phyloP scores from a whole-genome alignment of 2,888 invertebrate genomes.

The Alentia gelatinosa region DNA sequence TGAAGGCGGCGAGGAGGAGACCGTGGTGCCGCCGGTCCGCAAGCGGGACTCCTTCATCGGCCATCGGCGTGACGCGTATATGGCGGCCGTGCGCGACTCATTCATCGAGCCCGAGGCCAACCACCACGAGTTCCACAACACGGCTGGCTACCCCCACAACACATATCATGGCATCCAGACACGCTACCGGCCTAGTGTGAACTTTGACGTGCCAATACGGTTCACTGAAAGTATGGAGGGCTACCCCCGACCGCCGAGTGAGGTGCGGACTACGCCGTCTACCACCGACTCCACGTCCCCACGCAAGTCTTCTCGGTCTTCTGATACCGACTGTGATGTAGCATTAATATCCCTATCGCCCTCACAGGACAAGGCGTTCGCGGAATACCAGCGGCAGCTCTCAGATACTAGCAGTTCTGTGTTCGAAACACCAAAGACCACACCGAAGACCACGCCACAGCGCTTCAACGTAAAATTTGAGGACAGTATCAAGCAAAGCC shows the following conservation, averaged over 20 bases:
- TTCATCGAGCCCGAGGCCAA: constrained; percentile 76
- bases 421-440: constrained; percentile 72
- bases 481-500: constrained; percentile 69
- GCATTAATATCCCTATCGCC: constrained; percentile 63
- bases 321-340: constrained; percentile 52
- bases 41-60: constrained; percentile 14
- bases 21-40: constrained; percentile 56
- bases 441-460: constrained; percentile 69
- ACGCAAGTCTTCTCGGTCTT: constrained; percentile 48
- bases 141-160: constrained; percentile 84
- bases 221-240: constrained; percentile 68
- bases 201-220: constrained; percentile 75
- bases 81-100: constrained; percentile 77
- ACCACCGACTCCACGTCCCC: constrained; percentile 51
- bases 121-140: constrained; percentile 68
- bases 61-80: constrained; percentile 75
- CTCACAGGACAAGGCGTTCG: constrained; percentile 62
- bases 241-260: constrained; percentile 58
- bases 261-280: constrained; percentile 63
- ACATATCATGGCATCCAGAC: constrained; percentile 92
- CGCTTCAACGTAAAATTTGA: constrained; percentile 79
- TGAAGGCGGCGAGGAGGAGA: constrained; percentile 65
- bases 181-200: constrained; percentile 80
- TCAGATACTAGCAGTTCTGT: constrained; percentile 73
- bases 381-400: constrained; percentile 72